Evolutionary conservation across 2,113 vertebrate species (phyloP).

Genomic region (Platycercus adscitus): DNA sequence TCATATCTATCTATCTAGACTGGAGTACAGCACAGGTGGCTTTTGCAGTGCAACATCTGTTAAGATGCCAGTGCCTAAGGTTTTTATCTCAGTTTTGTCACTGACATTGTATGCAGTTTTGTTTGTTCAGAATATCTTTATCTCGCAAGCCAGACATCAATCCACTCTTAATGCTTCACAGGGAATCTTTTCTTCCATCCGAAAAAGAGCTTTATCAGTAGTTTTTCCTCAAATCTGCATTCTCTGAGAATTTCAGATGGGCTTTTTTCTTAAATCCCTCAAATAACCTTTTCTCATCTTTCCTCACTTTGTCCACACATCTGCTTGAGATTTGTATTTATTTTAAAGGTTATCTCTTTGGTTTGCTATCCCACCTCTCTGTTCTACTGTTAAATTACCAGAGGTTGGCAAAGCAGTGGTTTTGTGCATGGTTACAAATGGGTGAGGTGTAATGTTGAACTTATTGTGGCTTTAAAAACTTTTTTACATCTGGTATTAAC

Average conservation of each 20-base stretch:
- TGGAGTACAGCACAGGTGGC: not conserved
- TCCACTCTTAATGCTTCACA: slow-evolving; percentile 15
- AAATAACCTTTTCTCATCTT: slow-evolving; percentile 24
- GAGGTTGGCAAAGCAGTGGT: not conserved
- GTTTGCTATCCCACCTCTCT: not conserved
- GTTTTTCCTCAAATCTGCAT: slow-evolving; percentile 36
- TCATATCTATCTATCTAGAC: accelerated
- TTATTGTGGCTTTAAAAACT: not conserved
- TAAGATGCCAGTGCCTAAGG: not conserved
- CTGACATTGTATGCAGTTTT: not conserved
- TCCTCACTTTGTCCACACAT: not conserved
- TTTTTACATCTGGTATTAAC: slow-evolving; percentile 32
- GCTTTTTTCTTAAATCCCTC: slow-evolving; percentile 23
- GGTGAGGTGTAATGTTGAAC: not conserved
- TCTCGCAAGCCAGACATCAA: slow-evolving; percentile 37
- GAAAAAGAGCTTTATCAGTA: slow-evolving; percentile 46
- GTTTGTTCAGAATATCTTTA: slow-evolving; percentile 47
- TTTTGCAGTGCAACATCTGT: not conserved
- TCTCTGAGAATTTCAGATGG: not conserved
- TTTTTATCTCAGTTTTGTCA: not conserved
- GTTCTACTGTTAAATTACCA: not conserved
- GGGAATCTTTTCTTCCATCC: slow-evolving; percentile 15
- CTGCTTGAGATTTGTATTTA: not conserved
- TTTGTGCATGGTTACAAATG: not conserved
- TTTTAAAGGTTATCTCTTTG: not conserved